Percentiles rank a stretch among this genome's conserved stretches.
phyloP scores from a whole-genome alignment of 2,113 vertebrate genomes.

The Oophaga pumilio region DNA sequence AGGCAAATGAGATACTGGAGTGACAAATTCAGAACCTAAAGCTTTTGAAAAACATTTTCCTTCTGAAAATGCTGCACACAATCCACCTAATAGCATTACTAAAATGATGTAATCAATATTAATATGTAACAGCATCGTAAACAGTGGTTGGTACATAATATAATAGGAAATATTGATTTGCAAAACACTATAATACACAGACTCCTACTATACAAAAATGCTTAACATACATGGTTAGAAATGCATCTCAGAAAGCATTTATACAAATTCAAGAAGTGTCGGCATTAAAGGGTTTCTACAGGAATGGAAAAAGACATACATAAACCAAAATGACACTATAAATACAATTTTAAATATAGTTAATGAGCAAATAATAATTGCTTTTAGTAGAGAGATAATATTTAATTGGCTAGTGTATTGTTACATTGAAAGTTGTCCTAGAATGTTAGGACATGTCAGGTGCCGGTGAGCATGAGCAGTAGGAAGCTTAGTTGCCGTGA shows the following conservation, averaged over 20 bases:
- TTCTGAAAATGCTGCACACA: not conserved
- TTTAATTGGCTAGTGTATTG: too few species aligned
- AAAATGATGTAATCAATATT: not conserved
- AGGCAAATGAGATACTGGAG: not conserved
- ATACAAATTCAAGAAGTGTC: not conserved
- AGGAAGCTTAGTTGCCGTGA: too few species aligned
- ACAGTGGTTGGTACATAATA: not conserved
- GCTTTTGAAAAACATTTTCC: not conserved
- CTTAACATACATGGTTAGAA: not conserved
- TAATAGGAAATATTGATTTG: not conserved
- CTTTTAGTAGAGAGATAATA: too few species aligned
- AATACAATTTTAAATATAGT: too few species aligned
- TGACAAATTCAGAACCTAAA: not conserved
- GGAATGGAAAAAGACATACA: too few species aligned
- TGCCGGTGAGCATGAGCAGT: too few species aligned
- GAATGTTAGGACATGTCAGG: too few species aligned
- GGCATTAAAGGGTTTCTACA: not conserved
- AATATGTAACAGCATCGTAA: not conserved
- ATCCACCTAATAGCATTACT: not conserved
- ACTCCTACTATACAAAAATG: not conserved
- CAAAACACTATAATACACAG: not conserved
- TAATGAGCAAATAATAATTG: too few species aligned
- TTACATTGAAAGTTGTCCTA: too few species aligned
- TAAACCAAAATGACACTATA: too few species aligned
- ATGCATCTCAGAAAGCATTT: not conserved